Percentiles rank a stretch among this genome's conserved stretches.
These are phyloP conservation scores for Ferrisia virgata DNA, from an alignment of 2,888 invertebrate species.

Conservation along the genomic window DNA sequence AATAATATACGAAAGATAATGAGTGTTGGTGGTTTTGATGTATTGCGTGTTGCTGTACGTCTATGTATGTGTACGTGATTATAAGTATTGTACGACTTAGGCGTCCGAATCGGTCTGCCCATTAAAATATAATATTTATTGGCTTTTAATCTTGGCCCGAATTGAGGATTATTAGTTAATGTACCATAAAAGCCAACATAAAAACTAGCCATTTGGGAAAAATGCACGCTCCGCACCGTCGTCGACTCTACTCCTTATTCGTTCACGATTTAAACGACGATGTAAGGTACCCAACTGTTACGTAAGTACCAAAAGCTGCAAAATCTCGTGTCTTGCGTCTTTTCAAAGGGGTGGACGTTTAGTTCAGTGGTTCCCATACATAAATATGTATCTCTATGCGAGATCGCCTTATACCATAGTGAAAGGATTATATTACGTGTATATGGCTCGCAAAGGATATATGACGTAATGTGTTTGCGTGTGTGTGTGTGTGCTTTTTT, in stretches of 20 bases:
- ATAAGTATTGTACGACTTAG: background rate
- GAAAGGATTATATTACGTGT: background rate
- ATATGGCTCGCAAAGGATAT: background rate
- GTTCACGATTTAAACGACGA: background rate
- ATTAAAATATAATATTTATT: slow-evolving; percentile 44
- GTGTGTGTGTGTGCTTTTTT: too few relatives aligned
- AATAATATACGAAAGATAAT: background rate
- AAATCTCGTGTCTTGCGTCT: background rate
- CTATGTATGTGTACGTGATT: background rate
- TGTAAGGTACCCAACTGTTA: background rate
- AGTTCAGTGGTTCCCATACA: background rate
- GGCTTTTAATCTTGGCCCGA: slow-evolving; percentile 41
- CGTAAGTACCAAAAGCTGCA: too few relatives aligned
- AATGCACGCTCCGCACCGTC: background rate
- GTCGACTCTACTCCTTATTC: background rate
- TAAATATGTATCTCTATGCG: too few relatives aligned
- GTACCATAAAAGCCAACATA: slow-evolving; percentile 42
- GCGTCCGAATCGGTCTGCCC: background rate
- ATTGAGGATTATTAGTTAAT: slow-evolving; percentile 45
- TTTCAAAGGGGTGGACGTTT: background rate
- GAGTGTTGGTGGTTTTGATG: background rate
- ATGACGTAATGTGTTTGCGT: background rate
- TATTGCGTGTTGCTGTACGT: too few relatives aligned
- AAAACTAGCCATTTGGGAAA: slow-evolving; percentile 40
- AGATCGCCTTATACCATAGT: background rate